Percentiles rank a stretch among this genome's conserved stretches.
These are phyloP conservation scores for Linnaemya tessellans DNA, from an alignment of 2,888 invertebrate genomes.

Conservation along the genomic window DNA sequence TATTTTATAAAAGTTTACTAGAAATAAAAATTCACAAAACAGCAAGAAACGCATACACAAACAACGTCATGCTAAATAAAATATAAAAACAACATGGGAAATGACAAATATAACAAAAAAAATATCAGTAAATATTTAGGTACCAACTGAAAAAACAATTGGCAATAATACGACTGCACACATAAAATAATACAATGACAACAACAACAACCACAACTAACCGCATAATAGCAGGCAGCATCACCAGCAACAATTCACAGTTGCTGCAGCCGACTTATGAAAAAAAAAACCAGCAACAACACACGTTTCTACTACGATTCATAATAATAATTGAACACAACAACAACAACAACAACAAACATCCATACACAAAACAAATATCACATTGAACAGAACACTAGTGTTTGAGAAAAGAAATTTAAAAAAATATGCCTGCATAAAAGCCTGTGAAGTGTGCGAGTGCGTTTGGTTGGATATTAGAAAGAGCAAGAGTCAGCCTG, in stretches of 20 bases:
- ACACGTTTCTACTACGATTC: constrained; percentile 37
- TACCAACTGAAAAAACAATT: background rate
- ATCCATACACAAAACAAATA: constrained; percentile 14
- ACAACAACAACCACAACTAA: constrained; percentile 6
- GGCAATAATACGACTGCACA: background rate
- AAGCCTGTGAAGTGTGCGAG: constrained; percentile 16
- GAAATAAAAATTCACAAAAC: background rate
- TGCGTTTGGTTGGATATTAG: constrained; percentile 39
- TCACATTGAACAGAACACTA: constrained; percentile 19
- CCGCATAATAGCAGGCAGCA: constrained; percentile 31
- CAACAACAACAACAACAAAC: constrained; percentile 30
- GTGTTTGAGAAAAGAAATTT: constrained; percentile 6
- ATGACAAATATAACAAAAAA: background rate
- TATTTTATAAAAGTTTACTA: background rate
- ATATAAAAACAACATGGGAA: constrained; percentile 1
- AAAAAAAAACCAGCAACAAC: constrained; percentile 29
- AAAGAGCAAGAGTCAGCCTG: constrained; percentile 36
- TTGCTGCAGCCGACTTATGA: constrained; percentile 42
- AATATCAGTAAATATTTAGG: background rate
- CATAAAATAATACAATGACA: constrained; percentile 19
- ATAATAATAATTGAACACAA: constrained; percentile 63
- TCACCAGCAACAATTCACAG: constrained; percentile 56
- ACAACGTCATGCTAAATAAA: constrained; percentile 42
- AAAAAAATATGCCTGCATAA: constrained; percentile 23
- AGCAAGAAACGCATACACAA: constrained; percentile 49